A percentile compares a stretch with the other conserved stretches of the same genome.
These are phyloP conservation scores for Diplolepis rosae DNA, from an alignment of 2,888 invertebrate species.

Conservation along the genomic window DNA sequence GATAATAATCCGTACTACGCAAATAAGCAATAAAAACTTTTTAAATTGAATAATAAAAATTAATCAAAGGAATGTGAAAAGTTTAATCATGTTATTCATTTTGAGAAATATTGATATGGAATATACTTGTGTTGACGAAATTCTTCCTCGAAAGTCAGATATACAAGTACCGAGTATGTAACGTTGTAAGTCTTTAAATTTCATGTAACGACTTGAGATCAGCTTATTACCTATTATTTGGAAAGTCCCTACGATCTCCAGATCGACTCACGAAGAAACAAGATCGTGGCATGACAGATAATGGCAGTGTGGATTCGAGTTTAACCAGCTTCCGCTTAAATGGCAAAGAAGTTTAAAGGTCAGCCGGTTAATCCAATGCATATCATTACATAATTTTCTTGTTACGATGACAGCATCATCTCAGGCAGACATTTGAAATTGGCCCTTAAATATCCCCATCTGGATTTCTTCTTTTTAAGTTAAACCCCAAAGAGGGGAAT, in stretches of 20 bases:
- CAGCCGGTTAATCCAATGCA: slow-evolving; percentile 37
- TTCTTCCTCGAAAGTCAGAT: background rate
- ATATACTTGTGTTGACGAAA: background rate
- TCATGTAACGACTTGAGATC: slow-evolving; percentile 7
- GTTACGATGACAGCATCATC: slow-evolving; percentile 32
- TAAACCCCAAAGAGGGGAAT: too few relatives aligned
- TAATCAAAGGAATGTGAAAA: too few relatives aligned
- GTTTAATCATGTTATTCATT: too few relatives aligned
- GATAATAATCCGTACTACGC: too few relatives aligned
- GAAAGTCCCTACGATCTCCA: slow-evolving; percentile 13
- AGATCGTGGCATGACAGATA: slow-evolving; percentile 46
- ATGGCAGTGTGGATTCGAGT: slow-evolving; percentile 43
- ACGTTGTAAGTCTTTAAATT: background rate
- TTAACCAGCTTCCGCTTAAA: slow-evolving; percentile 47
- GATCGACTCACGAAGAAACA: slow-evolving; percentile 39
- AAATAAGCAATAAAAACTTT: too few relatives aligned
- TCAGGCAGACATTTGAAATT: too few relatives aligned
- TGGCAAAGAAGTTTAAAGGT: slow-evolving; percentile 46
- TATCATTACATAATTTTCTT: slow-evolving; percentile 36
- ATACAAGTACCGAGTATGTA: background rate
- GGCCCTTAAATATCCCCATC: too few relatives aligned
- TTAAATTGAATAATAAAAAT: too few relatives aligned
- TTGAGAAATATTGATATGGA: background rate
- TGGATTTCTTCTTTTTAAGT: too few relatives aligned
- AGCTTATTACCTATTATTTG: slow-evolving; percentile 18